These are phyloP conservation scores for Orycteropus afer DNA, from an alignment of 2,113 vertebrate genomes.

Conservation along the genomic window DNA sequence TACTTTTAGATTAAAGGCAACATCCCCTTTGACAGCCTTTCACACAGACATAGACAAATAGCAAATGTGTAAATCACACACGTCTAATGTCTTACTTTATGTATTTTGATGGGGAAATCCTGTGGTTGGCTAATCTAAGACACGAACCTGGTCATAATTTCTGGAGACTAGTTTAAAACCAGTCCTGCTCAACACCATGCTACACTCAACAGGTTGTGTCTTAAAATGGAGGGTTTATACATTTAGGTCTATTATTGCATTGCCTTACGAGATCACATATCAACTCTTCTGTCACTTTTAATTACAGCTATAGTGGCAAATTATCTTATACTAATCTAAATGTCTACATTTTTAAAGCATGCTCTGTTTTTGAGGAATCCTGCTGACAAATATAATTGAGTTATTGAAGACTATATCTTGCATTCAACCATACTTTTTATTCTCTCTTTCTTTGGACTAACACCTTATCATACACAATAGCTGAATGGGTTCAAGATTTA, in stretches of 20 bases:
- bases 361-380: slow-evolving; percentile 14
- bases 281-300: slow-evolving; percentile 57
- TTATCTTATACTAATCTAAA: slow-evolving; percentile 42
- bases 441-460: background rate
- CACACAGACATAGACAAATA: slow-evolving; percentile 51
- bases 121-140: slow-evolving; percentile 19
- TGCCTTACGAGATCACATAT: slow-evolving; percentile 50
- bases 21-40: slow-evolving; percentile 54
- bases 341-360: slow-evolving; percentile 53
- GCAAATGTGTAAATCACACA: slow-evolving; percentile 11
- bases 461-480: background rate
- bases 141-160: slow-evolving; percentile 5
- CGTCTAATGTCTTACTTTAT: background rate
- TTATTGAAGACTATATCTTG: background rate
- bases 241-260: slow-evolving; percentile 20
- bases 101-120: background rate
- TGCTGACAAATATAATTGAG: slow-evolving; percentile 4
- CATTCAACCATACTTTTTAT: background rate
- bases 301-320: slow-evolving; percentile 52
- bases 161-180: slow-evolving; percentile 45
- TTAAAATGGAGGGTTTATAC: slow-evolving; percentile 34
- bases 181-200: background rate
- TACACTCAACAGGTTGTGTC: background rate
- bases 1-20: slow-evolving; percentile 57
- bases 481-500: background rate